Conservation (phyloP, 2,888 invertebrate species). For the Clivina fossor region DNA sequence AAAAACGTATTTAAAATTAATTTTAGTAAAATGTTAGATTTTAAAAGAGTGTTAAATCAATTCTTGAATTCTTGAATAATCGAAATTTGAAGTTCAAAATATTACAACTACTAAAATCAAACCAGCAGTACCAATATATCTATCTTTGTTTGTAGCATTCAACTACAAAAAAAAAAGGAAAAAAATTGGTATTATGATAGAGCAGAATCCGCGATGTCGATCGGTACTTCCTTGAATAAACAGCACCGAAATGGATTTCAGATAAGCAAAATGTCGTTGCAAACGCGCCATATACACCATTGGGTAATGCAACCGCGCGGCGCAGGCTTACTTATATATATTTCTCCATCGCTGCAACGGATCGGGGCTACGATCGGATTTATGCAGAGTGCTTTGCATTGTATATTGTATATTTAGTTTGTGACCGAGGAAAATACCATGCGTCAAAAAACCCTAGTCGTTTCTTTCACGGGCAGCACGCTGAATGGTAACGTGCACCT, state of each 20-base stretch:
- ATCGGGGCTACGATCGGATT: constrained; percentile 3
- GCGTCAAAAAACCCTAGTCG: constrained; percentile 3
- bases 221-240: constrained; percentile 30
- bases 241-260: constrained; percentile 31
- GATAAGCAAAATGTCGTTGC: constrained; percentile 32
- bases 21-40: too few species aligned
- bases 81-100: not conserved
- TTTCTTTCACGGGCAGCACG: not conserved
- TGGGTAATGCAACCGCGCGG: constrained; percentile 24
- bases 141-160: not conserved
- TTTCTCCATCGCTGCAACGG: not conserved
- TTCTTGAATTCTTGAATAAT: not conserved
- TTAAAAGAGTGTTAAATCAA: not conserved
- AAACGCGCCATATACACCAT: constrained; percentile 30
- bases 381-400: constrained; percentile 13
- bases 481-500: constrained; percentile 19
- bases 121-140: not conserved
- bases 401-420: constrained; percentile 18
- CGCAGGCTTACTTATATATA: not conserved
- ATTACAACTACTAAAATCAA: not conserved
- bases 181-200: not conserved
- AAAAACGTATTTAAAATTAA: too few species aligned
- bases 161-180: not conserved
- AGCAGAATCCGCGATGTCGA: not conserved
- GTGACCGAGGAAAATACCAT: not conserved